Conservation (phyloP, 2,888 invertebrate genomes). For the Erebia palarica region DNA sequence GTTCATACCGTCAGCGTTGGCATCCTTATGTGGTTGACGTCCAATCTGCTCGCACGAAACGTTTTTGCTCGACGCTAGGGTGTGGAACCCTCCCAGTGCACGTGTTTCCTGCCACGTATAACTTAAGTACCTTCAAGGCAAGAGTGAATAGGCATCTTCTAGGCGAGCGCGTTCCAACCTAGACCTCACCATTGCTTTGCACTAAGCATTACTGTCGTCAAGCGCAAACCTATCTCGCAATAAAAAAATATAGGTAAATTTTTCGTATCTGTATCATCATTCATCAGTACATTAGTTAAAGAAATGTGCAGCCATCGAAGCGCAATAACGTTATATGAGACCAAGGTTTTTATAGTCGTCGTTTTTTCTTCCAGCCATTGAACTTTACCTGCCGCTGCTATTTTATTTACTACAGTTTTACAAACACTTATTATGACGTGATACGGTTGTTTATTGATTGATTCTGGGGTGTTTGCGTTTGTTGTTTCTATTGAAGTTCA, state of each 20-base stretch:
- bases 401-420: background rate
- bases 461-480: constrained; percentile 16
- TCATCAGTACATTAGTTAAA: constrained; percentile 13
- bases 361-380: constrained; percentile 41
- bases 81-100: no score
- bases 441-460: constrained; percentile 31
- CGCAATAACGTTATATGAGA: constrained; percentile 37
- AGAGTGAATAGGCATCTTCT: no score
- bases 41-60: no score
- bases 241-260: background rate
- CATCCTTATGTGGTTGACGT: no score
- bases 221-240: no score
- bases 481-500: constrained; percentile 37
- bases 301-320: constrained; percentile 36
- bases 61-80: no score
- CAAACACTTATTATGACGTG: constrained; percentile 17
- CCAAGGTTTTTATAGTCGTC: constrained; percentile 31
- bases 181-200: no score
- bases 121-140: no score
- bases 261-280: constrained; percentile 26
- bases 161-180: no score
- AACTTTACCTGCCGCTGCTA: constrained; percentile 35
- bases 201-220: no score
- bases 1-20: no score
- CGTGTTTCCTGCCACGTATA: no score